These are phyloP conservation scores for Oryzaephilus surinamensis DNA, from an alignment of 1,140 invertebrate genomes.

Conservation along the genomic window DNA sequence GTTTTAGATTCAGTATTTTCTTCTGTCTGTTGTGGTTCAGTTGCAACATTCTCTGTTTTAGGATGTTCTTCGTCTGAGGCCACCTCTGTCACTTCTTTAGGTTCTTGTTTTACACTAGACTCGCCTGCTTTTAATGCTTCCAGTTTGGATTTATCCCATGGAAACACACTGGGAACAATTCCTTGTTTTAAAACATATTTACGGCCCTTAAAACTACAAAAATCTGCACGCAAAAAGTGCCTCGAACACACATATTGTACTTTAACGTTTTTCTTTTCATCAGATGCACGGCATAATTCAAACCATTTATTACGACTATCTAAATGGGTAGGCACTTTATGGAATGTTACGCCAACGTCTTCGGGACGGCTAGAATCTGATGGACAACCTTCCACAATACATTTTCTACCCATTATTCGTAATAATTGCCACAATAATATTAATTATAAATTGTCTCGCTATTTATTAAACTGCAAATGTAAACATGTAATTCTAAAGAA, in stretches of 20 bases:
- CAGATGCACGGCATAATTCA: constrained; percentile 29
- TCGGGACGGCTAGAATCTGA: constrained; percentile 30
- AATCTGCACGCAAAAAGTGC: constrained; percentile 51
- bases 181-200: constrained; percentile 46
- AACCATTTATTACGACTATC: constrained; percentile 32
- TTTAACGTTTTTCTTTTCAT: constrained; percentile 42
- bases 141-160: constrained; percentile 32
- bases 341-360: constrained; percentile 34
- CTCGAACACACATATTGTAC: constrained; percentile 49
- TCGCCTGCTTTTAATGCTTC: constrained; percentile 24
- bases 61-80: neutral
- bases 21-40: no score
- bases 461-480: no score
- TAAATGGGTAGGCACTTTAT: constrained; percentile 32
- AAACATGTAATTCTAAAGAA: no score
- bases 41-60: constrained; percentile 3
- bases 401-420: constrained; percentile 30
- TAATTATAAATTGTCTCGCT: no score
- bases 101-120: constrained; percentile 7
- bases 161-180: constrained; percentile 41
- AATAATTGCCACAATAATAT: no score
- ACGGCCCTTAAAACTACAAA: constrained; percentile 46
- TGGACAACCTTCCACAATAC: constrained; percentile 29
- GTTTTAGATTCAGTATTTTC: constrained; percentile 1
- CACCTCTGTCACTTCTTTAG: constrained; percentile 6